phyloP scores from a whole-genome alignment of 2,888 invertebrate genomes.

The Koerneria pararmatus region DNA sequence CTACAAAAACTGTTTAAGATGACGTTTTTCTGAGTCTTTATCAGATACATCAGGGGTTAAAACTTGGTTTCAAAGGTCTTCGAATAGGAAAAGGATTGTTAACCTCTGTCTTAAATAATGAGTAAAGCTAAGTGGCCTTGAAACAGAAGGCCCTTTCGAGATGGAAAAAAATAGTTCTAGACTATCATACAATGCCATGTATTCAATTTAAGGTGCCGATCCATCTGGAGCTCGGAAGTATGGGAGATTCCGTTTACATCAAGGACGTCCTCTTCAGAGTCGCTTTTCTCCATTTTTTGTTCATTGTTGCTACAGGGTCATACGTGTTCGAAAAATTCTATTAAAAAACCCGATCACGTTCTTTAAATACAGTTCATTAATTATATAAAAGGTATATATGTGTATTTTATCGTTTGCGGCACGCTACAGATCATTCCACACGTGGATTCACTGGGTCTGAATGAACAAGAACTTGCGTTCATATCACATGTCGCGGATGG shows the following conservation, averaged over 20 bases:
- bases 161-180: too few species aligned
- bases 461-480: slow-evolving; percentile 63
- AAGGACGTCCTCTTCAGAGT: slow-evolving; percentile 61
- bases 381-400: not conserved
- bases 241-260: slow-evolving; percentile 60
- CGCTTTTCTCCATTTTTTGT: slow-evolving; percentile 4
- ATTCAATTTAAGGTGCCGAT: slow-evolving; percentile 59
- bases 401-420: not conserved
- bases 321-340: not conserved
- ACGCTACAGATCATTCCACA: slow-evolving; percentile 59
- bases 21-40: too few species aligned
- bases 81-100: too few species aligned
- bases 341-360: too few species aligned
- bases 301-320: not conserved
- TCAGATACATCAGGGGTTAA: too few species aligned
- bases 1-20: too few species aligned
- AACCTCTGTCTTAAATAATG: too few species aligned
- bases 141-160: too few species aligned
- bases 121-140: too few species aligned
- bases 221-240: slow-evolving; percentile 63
- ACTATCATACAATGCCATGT: too few species aligned
- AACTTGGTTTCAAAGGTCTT: too few species aligned
- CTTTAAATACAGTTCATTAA: not conserved
- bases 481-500: slow-evolving; percentile 60
- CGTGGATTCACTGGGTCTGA: slow-evolving; percentile 62